Evolutionary conservation across 2,797 vertebrate species (phyloP), one percentile per base, ranked within the genome.

Genomic region (Pterois miles): DNA sequence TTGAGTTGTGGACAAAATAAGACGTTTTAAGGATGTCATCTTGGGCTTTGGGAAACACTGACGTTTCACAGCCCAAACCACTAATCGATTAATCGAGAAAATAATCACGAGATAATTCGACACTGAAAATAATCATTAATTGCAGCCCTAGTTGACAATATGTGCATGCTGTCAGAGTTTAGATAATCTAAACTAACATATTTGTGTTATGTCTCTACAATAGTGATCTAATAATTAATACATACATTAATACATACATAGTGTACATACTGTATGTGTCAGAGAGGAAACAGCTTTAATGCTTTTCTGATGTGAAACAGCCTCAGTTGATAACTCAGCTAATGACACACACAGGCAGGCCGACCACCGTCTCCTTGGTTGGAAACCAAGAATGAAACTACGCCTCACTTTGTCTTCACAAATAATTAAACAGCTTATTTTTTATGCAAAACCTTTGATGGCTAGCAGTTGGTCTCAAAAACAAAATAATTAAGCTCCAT

Each of bases 391-490:
- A 70, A 13, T 33, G 11, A 78, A 69, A 76, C 54, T 65, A 34
- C 65, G 13, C 22, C 8, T 68, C 25, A 43, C 31, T 81, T 85
- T 78, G 57, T 81, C 60, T 57, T 63, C 20, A 58, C 34, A 18
- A 70, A 70, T 81, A 74, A 82, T 77, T 74, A 20, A 71, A 63
- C 22, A 20, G 33, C 8, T 20, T 3, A 43, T 74, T 63, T 74
- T 18, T 63, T 27, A 46, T 22, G 27, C 59, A 58, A 78, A 81
- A 72, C 27, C 33, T 83, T 79, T 71, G 56, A 83, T 74, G 31
- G 50, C 10, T 33, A 60, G 40, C 34, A 80, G 43, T 18, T 73
- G 8, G 9, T 52, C 53, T 59, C 60, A 33, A 29, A 71, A 71
- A 57, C n/a, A 52, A 76, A 68, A 53, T n/a, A 3, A 71, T 48